Conservation (phyloP, 1,140 invertebrate genomes). For the Nephila pilipes region DNA sequence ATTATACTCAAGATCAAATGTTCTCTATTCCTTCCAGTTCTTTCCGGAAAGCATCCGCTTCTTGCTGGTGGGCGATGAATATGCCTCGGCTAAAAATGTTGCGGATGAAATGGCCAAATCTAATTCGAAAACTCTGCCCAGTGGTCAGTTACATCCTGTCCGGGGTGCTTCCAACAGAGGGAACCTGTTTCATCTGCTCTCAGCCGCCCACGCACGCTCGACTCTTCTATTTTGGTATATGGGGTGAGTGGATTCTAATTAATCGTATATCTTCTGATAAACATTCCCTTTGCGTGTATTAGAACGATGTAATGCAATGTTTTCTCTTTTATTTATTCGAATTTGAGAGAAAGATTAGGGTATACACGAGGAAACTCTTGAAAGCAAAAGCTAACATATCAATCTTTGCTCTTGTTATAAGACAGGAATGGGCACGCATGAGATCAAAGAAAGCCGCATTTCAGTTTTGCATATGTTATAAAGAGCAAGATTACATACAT, state of each 20-base stretch:
- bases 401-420: too few species aligned
- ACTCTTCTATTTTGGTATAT: conserved; percentile 34
- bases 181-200: not conserved
- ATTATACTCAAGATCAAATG: not conserved
- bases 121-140: conserved; percentile 3
- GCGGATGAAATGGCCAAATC: not conserved
- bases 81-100: not conserved
- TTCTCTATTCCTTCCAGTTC: not conserved
- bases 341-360: too few species aligned
- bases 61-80: conserved; percentile 21
- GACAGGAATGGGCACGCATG: too few species aligned
- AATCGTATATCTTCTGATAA: not conserved
- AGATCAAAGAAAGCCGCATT: too few species aligned
- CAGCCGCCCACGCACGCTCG: not conserved
- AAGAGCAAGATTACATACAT: too few species aligned
- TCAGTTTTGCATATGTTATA: too few species aligned
- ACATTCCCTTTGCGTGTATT: not conserved
- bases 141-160: not conserved
- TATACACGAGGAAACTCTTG: too few species aligned
- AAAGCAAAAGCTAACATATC: too few species aligned
- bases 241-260: conserved; percentile 14
- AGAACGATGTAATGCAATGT: not conserved
- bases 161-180: not conserved
- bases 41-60: conserved; percentile 54
- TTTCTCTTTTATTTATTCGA: too few species aligned